Evolutionary conservation across 2,797 vertebrate genomes (phyloP), one percentile per base, ranked within the genome.

Genomic region (Oceanodroma leucorhoa): DNA sequence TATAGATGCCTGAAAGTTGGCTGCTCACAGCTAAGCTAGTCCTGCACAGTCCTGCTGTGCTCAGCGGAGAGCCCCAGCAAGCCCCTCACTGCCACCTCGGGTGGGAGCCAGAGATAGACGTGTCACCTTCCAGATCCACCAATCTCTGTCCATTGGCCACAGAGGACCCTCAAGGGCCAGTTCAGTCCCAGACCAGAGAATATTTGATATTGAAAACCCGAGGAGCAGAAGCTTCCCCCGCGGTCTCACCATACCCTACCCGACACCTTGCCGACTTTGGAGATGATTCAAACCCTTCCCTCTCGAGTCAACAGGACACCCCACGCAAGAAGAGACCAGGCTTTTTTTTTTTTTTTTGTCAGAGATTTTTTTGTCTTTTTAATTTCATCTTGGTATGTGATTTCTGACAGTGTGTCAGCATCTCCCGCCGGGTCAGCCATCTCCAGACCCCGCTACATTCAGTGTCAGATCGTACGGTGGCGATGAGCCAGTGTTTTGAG

Each of bases 301-400:
- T 55, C 40, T 48, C 2, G 3, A 85, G 22, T 22, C 45, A 90
- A 72, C 4, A 6, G 3, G 20, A 90, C 65, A 62, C 43, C 18
- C 41, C 88, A 90, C 0, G 2, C 67, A 91, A 92, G 43, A 93
- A 93, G 60, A 95, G 61, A 88, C 83, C 69, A 95, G 72, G 17
- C 87, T 65, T 69, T 61, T 51, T 54, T 65, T 34, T 45, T 43
- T 43, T 43, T n/a, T 46, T 36, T 67, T 46, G 9, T 3, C 55
- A 32, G 62, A 65, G 21, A 3, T 57, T 38, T 89, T 73, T 78
- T 86, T 75, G 2, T 43, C 36, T 94, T 95, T 98, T 96, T 80
- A 94, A 97, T 97, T 96, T 95, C 90, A 73, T 81, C 91, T 96
- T 9, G 20, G 93, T 95, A 95, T 4, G n/a, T 16, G 29, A 94